Percentiles rank a stretch among this genome's conserved stretches.
Evolutionary conservation across 2,797 vertebrate genomes (phyloP).

Genomic region (Ficedula albicollis): DNA sequence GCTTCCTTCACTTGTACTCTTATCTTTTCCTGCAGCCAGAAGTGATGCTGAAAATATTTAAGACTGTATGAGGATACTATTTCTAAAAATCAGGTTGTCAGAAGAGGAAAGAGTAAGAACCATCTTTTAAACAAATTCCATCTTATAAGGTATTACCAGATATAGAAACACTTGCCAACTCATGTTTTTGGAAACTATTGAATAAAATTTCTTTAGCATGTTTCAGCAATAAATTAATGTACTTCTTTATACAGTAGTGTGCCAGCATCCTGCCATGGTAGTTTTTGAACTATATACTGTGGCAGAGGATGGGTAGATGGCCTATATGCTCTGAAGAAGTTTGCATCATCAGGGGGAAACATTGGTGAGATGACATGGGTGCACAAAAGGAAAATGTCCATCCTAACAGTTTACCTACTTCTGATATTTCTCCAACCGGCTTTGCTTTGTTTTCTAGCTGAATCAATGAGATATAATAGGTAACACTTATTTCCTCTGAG

Average conservation of each 20-base stretch:
- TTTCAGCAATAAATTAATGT: neutral
- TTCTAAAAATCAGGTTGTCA: neutral
- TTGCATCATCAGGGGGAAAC: neutral
- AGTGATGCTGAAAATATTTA: neutral
- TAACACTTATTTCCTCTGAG: neutral
- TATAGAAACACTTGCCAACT: neutral
- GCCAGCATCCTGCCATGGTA: neutral
- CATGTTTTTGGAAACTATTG: neutral
- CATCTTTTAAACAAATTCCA: neutral
- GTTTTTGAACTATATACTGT: neutral
- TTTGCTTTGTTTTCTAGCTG: neutral
- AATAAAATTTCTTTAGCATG: neutral
- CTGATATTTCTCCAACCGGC: neutral
- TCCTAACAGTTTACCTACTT: neutral
- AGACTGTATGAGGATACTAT: neutral
- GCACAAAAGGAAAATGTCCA: neutral
- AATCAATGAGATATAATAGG: neutral
- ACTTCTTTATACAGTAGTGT: accelerated
- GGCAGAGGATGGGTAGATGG: neutral
- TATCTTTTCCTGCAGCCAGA: neutral
- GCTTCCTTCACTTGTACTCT: neutral
- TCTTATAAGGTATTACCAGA: neutral
- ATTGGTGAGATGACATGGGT: neutral
- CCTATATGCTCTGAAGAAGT: neutral
- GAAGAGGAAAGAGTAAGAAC: neutral